Evolutionary conservation across 2,888 invertebrate species (phyloP).

Genomic region (Apodemia zela): DNA sequence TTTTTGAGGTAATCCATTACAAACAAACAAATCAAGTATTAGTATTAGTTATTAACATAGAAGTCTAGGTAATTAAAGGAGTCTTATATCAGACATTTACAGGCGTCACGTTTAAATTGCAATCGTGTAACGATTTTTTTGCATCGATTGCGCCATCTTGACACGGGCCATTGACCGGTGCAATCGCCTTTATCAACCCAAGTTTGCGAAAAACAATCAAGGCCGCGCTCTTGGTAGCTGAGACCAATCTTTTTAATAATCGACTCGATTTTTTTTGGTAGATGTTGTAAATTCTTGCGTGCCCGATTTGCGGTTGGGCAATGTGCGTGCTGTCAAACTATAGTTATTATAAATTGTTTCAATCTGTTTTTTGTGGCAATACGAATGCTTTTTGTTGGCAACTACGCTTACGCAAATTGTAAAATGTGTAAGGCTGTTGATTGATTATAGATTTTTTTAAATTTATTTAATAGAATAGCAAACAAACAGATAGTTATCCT

Average conservation of each 20-base stretch:
- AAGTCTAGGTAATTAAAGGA: background rate
- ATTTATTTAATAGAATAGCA: no score
- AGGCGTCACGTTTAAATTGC: conserved; percentile 51
- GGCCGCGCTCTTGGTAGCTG: conserved; percentile 61
- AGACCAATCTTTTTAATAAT: conserved; percentile 69
- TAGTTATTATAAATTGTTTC: conserved; percentile 14
- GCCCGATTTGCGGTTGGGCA: conserved; percentile 44
- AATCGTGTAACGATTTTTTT: conserved; percentile 46
- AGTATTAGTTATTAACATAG: no score
- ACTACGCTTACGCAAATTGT: background rate
- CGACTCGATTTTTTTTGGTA: conserved; percentile 44
- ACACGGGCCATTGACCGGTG: conserved; percentile 57
- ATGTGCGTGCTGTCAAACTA: conserved; percentile 47
- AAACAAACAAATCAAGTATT: no score
- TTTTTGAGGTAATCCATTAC: no score
- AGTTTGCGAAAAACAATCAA: conserved; percentile 65
- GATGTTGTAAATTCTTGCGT: conserved; percentile 56
- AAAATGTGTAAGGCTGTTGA: background rate
- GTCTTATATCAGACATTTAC: conserved; percentile 3
- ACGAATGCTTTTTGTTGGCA: conserved; percentile 10
- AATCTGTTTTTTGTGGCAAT: conserved; percentile 14
- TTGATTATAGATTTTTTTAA: background rate
- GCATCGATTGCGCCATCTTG: conserved; percentile 36
- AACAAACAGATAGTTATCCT: no score
- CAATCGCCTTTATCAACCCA: conserved; percentile 44